phyloP scores from a whole-genome alignment of 2,113 vertebrate species.

The Hemichromis elongatus region DNA sequence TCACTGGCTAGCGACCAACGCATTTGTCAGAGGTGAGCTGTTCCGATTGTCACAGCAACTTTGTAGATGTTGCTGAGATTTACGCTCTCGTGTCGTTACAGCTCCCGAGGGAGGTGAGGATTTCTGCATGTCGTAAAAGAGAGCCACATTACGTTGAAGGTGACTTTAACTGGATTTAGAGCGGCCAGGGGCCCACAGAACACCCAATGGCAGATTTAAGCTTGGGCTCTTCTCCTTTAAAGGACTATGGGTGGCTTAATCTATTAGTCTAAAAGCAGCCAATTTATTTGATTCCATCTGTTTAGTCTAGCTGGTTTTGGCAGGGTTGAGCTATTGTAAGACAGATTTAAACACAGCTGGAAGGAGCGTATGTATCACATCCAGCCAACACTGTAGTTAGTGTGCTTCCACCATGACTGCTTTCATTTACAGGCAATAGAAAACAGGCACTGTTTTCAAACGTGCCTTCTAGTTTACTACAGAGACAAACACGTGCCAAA shows the following conservation, averaged over 20 bases:
- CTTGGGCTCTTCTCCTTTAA: constrained; percentile 60
- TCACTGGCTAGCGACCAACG: constrained; percentile 44
- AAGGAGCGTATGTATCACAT: constrained; percentile 43
- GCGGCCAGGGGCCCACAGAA: constrained; percentile 41
- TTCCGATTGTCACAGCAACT: constrained; percentile 58
- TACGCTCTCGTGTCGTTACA: constrained; percentile 64
- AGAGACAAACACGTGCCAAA: background rate
- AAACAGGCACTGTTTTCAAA: background rate
- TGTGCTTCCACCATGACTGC: constrained; percentile 19
- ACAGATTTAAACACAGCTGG: constrained; percentile 75
- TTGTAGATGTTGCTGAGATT: constrained; percentile 70
- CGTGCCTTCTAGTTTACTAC: background rate
- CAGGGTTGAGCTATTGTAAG: constrained; percentile 58
- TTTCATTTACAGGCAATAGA: constrained; percentile 21
- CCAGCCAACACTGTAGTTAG: constrained; percentile 29
- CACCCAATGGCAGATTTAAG: constrained; percentile 72
- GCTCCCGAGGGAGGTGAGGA: constrained; percentile 63
- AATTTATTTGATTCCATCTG: constrained; percentile 78
- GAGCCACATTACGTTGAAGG: constrained; percentile 75
- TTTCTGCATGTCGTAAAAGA: constrained; percentile 74
- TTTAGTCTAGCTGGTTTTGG: constrained; percentile 65
- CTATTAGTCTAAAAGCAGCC: constrained; percentile 75
- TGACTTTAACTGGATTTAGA: constrained; percentile 81
- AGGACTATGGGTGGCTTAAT: constrained; percentile 67
- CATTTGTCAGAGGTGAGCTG: constrained; percentile 61